These are phyloP conservation scores for Jacana jacana DNA, from an alignment of 2,113 vertebrate species.

Conservation along the genomic window DNA sequence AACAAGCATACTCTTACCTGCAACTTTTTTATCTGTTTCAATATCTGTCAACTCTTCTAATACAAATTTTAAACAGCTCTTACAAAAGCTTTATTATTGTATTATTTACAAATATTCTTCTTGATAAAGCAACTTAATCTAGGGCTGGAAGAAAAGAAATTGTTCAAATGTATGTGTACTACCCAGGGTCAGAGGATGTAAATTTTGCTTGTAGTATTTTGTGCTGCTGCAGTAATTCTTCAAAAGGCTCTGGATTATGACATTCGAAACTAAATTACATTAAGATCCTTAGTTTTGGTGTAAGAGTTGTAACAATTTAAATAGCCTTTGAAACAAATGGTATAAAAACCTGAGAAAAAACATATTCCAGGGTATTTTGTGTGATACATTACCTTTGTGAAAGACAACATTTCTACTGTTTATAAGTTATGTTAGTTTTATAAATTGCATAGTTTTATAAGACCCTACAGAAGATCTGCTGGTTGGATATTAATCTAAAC, in stretches of 20 bases:
- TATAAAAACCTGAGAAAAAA: background rate
- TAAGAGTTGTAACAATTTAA: background rate
- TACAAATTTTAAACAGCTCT: background rate
- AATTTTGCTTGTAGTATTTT: background rate
- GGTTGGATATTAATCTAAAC: background rate
- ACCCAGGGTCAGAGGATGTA: background rate
- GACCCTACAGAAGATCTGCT: background rate
- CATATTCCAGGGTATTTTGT: background rate
- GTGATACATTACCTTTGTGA: background rate
- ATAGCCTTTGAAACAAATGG: background rate
- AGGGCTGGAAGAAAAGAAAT: background rate
- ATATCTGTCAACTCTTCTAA: background rate
- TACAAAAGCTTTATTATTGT: background rate
- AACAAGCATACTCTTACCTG: background rate
- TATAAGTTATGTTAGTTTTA: too few species aligned
- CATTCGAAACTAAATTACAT: background rate
- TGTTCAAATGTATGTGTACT: background rate
- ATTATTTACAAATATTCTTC: background rate
- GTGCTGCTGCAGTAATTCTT: background rate
- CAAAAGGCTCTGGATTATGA: background rate
- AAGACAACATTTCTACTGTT: background rate
- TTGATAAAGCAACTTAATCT: background rate
- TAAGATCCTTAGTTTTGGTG: background rate
- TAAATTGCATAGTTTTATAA: background rate
- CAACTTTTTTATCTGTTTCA: background rate